Base-by-base conservation (phyloP, 30 jellyfish, hydroid and myxozoan species). In the Pseudorhiza aurosa region DNA sequence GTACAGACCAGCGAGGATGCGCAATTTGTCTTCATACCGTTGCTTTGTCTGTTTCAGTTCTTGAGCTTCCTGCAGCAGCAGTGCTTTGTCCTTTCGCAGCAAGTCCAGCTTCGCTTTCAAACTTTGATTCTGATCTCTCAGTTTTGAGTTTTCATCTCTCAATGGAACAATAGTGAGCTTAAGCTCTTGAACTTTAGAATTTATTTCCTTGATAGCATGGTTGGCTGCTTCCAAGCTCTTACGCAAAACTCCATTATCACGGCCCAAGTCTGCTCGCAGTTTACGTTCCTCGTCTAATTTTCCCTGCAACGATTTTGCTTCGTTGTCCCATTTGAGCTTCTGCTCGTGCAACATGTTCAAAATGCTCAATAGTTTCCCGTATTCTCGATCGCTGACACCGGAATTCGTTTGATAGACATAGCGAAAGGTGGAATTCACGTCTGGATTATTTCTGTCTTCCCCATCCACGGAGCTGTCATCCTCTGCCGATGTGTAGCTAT, bases 151-250 rank as follows among this genome's bases (percentile, higher is more conserved):
- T 14, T 94, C 99, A 15, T 87, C 91, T 35, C 96, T 82, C 96
- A 94, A 58, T 36, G 99, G 99, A 15, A 94, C 96, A 31, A 94
- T 72, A 12, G 96, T 94, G 30, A 73, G 95, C 78, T 87, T 94
- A 76, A 94, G 83, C 62, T 94, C 99, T 59, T 88, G 96, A 27
- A 94, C 99, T 51, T 94, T 94, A 24, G 91, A 75, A 51, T 94
- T 94, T 15, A 94, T 94, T 83, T 94, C 97, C 67, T 83, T 87
- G 56, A 94, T 94, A 2, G 99, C 99, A 29, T 82, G 85, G 85
- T 94, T 94, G 36, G 99, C 99, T 19, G 97, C 99, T 56, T 94
- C 97, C 3, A 94, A 85, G 35, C 99, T 94, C 51, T 87, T 80
- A 14, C 99, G 64, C 45, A 94, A 60, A 40, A 94, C 89, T 25